A percentile compares a stretch with the other conserved stretches of the same genome.
These are phyloP conservation scores for Daktulosphaira vitifoliae DNA, from an alignment of 1,140 invertebrate genomes.

Conservation along the genomic window DNA sequence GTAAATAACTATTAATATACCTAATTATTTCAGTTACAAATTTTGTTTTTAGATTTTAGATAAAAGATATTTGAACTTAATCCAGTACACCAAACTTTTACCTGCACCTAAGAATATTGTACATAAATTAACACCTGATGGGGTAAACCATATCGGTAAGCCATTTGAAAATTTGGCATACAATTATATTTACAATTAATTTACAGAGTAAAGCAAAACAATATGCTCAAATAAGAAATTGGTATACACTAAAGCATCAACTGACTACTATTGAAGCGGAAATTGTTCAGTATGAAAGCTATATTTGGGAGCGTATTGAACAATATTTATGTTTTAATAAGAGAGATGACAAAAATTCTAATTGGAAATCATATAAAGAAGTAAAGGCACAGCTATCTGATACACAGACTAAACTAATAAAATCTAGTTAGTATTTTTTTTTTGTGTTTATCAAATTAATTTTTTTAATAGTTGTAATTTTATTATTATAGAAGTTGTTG, in stretches of 20 bases:
- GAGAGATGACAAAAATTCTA: slow-evolving; percentile 22
- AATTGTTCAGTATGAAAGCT: slow-evolving; percentile 25
- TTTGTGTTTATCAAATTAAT: too few species aligned
- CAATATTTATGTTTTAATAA: slow-evolving; percentile 21
- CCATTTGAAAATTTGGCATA: slow-evolving; percentile 32
- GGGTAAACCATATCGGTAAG: slow-evolving; percentile 29
- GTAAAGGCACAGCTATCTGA: slow-evolving; percentile 20
- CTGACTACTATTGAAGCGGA: slow-evolving; percentile 6
- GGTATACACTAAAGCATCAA: slow-evolving; percentile 28
- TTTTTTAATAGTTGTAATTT: too few species aligned
- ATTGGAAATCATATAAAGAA: slow-evolving; percentile 28
- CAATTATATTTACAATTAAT: slow-evolving; percentile 14
- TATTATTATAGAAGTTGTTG: slow-evolving; percentile 52
- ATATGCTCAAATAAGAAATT: slow-evolving; percentile 31
- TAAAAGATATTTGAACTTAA: slow-evolving; percentile 20
- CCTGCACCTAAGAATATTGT: slow-evolving; percentile 28
- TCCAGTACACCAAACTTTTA: slow-evolving; percentile 29
- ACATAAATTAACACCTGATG: slow-evolving; percentile 31
- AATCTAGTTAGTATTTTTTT: slow-evolving; percentile 21
- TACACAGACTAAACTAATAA: slow-evolving; percentile 27
- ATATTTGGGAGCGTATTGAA: slow-evolving; percentile 24
- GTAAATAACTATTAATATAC: slow-evolving; percentile 1
- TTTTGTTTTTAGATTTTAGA: slow-evolving; percentile 20
- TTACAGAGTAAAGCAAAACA: slow-evolving; percentile 32
- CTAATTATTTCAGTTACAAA: not conserved